These are phyloP conservation scores for Pitta sordida DNA, from an alignment of 2,113 vertebrate species.

Conservation along the genomic window DNA sequence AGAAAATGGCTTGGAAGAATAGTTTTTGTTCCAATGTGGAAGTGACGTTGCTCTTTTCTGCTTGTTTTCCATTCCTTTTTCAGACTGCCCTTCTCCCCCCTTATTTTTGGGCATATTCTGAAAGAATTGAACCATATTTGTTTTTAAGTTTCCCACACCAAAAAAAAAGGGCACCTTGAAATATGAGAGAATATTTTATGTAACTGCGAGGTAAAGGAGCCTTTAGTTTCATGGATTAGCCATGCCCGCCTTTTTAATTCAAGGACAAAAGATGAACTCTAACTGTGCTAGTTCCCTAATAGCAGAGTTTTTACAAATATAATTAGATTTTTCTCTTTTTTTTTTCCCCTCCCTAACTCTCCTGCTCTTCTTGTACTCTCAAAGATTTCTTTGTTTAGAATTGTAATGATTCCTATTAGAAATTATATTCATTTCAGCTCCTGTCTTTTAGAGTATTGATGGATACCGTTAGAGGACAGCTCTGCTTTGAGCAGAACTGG, in stretches of 20 bases:
- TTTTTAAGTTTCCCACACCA: not conserved
- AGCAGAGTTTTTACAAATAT: not conserved
- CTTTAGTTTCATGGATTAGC: not conserved
- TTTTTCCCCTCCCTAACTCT: not conserved
- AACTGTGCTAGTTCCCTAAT: not conserved
- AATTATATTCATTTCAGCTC: conserved; percentile 37
- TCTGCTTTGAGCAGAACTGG: not conserved
- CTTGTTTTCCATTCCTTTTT: not conserved
- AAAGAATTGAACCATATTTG: not conserved
- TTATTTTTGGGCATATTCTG: not conserved
- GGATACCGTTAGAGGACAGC: not conserved
- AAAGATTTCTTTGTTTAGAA: conserved; percentile 51
- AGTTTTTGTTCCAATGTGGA: not conserved
- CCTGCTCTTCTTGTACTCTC: not conserved
- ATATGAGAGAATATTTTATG: not conserved
- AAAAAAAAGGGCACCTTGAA: conserved; percentile 22
- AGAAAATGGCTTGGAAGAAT: not conserved
- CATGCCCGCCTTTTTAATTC: conserved; percentile 1
- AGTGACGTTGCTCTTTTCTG: conserved; percentile 2
- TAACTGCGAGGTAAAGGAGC: conserved; percentile 22
- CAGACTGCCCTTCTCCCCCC: not conserved
- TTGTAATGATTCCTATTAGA: conserved; percentile 41
- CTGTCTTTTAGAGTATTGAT: conserved; percentile 26
- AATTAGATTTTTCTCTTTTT: conserved; percentile 30
- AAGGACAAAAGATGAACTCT: conserved; percentile 35